Conservation (phyloP, 2,888 invertebrate genomes). For the Thera britannica region DNA sequence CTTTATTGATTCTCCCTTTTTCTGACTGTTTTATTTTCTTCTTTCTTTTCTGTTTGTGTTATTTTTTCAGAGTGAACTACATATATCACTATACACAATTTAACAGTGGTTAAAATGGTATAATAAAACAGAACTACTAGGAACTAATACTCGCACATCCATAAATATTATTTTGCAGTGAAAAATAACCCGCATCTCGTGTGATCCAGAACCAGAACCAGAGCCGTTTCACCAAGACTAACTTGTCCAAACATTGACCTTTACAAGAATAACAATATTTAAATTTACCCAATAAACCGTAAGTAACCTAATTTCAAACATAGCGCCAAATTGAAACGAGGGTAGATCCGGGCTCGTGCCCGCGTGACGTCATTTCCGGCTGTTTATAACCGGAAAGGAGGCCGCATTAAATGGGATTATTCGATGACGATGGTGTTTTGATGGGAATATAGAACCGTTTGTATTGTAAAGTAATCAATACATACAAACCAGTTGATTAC, state of each 20-base stretch:
- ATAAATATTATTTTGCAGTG: too few relatives aligned
- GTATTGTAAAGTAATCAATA: constrained; percentile 8
- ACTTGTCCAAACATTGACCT: not conserved
- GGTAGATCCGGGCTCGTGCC: constrained; percentile 64
- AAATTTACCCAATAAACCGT: constrained; percentile 48
- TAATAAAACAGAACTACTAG: too few relatives aligned
- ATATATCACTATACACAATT: too few relatives aligned
- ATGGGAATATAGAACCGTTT: constrained; percentile 31
- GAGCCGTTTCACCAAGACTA: too few relatives aligned
- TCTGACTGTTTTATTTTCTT: too few relatives aligned
- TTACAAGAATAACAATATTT: constrained; percentile 16
- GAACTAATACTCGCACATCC: too few relatives aligned
- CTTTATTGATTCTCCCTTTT: too few relatives aligned
- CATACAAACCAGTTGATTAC: not conserved
- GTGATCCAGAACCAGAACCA: too few relatives aligned
- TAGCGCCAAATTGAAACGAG: constrained; percentile 65
- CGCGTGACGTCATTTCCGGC: constrained; percentile 61
- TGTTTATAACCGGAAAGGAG: constrained; percentile 52
- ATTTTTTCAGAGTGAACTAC: too few relatives aligned
- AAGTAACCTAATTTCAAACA: constrained; percentile 56
- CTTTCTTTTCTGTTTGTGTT: too few relatives aligned
- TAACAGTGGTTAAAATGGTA: too few relatives aligned
- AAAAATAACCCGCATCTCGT: too few relatives aligned
- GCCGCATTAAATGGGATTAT: constrained; percentile 49
- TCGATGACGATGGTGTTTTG: constrained; percentile 41